Evolutionary conservation across 2,888 invertebrate species (phyloP), one percentile per base, ranked within the genome.

Genomic region (Andrena hattorfiana): DNA sequence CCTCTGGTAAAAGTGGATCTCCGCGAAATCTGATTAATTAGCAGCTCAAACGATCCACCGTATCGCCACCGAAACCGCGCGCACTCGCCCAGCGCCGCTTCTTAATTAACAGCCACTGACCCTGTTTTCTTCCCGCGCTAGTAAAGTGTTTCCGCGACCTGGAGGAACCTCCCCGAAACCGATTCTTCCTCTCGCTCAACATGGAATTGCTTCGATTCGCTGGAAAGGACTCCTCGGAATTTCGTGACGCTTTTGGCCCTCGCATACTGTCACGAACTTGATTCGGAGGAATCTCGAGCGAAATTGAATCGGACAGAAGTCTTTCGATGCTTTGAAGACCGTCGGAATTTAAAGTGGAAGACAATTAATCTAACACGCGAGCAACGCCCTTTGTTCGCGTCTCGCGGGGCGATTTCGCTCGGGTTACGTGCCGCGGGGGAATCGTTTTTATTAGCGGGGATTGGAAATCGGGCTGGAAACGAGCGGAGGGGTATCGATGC

Each of bases 11-110:
- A 26, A 56, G 26, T 26, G 3, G 23, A 56, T 26, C 30, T 26
- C 28, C 67, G 67, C 26, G 26, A 48, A 26, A 48, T 16, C 64
- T n/a, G 48, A 64, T 64, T 32, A 63, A 63, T 63, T 30, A 30
- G 30, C 68, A 2, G 26, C 54, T 51, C 68, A 6, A 16, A 56
- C 56, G 56, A 56, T 56, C 56, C 56, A 20, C 51, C n/a, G 56
- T 56, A 26, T 10, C 56, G 23, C 23, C 10, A 4, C 3, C 10
- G 56, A 10, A 56, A 23, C 23, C 26, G 23, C 54, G 54, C 3
- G 56, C 23, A 26, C 4, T 26, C 20, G 26, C 23, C 10, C 10
- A 8, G 3, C 20, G 26, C 23, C 23, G 56, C 23, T 4, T 56
- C 26, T 26, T 23, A 56, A 56, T 56, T 23, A 56, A 56, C 56